Evolutionary conservation across 1,140 invertebrate genomes (phyloP), one percentile per base, ranked within the genome.

Genomic region (Drosophila sulfurigaster): DNA sequence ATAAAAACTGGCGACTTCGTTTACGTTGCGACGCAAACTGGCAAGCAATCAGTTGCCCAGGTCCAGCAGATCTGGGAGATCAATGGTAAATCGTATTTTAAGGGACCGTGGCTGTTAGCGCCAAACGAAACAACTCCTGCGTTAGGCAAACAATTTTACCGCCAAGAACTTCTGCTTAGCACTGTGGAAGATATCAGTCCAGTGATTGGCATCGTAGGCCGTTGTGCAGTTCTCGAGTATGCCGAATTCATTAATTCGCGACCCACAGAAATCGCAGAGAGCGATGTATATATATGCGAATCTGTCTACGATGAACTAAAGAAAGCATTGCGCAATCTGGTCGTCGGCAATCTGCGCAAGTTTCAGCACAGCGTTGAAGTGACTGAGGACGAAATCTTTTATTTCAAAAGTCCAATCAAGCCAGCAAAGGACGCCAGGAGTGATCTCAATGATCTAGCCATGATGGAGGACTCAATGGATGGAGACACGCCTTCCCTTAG

Each of bases 21-120:
- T 32, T 99, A 98, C 92, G 97, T 99, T 8, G 96, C 96, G 38
- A 97, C 96, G 13, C 96, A 98, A 91, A 95, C 96, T 56, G 96
- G 97, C 32, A 96, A 96, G 91, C 97, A 97, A 92, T 95, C 97
- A 63, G 97, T 99, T 67, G 96, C 97, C n/a, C 96, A 98, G 93
- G 96, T 99, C 77, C 98, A 99, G 93, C 95, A 96, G 69, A 97
- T 99, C 86, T 99, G 98, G 98, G 96, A 96, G 78, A 97, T 97
- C 88, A 94, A 96, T 82, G 97, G 96, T 32, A 96, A 97, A 81
- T 96, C 96, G 52, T 99, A 96, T 89, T 98, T 99, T 92, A 96
- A 96, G 79, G 99, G 99, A 1, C 97, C 98, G 0, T 98, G 97
- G 95, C 96, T 99, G 79, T 95, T 99, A 46, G 95, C 96, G 54